Evolutionary conservation across 2,113 vertebrate genomes (phyloP).

Genomic region (Spilogale gracilis): DNA sequence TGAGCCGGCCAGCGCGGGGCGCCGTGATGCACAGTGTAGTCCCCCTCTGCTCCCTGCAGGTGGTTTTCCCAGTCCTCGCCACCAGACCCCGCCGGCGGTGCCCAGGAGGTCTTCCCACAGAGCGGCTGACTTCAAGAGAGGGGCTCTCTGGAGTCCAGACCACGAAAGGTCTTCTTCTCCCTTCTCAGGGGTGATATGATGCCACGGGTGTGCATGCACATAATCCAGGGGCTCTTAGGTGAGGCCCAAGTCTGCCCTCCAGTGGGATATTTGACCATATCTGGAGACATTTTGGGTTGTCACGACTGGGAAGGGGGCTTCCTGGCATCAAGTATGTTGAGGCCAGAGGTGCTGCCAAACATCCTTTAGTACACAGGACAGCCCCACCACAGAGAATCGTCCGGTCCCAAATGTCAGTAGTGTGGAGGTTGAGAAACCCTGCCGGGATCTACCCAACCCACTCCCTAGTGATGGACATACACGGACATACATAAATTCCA

Average conservation of each 20-base stretch:
- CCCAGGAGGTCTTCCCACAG: not conserved
- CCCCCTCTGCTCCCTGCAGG: not conserved
- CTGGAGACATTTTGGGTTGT: not conserved
- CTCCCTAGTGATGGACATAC: rapidly evolving
- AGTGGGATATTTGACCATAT: not conserved
- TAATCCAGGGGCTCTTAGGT: not conserved
- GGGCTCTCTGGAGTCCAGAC: not conserved
- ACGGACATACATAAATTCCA: rapidly evolving
- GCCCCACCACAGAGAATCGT: too few relatives aligned
- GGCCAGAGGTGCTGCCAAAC: not conserved
- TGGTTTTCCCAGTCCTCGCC: rapidly evolving
- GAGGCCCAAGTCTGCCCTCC: not conserved
- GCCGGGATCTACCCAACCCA: rapidly evolving
- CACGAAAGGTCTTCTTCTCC: too few relatives aligned
- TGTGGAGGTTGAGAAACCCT: rapidly evolving
- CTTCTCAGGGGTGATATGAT: not conserved
- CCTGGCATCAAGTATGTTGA: rapidly evolving
- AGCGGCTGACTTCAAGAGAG: not conserved
- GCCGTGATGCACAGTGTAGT: rapidly evolving
- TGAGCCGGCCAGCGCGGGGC: rapidly evolving
- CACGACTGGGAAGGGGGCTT: too few relatives aligned
- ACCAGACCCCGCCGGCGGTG: rapidly evolving
- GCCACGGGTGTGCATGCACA: rapidly evolving
- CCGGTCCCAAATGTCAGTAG: rapidly evolving
- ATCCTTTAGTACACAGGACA: rapidly evolving